Base-by-base conservation (phyloP, 2,888 invertebrate species). In the Latrodectus hesperus region DNA sequence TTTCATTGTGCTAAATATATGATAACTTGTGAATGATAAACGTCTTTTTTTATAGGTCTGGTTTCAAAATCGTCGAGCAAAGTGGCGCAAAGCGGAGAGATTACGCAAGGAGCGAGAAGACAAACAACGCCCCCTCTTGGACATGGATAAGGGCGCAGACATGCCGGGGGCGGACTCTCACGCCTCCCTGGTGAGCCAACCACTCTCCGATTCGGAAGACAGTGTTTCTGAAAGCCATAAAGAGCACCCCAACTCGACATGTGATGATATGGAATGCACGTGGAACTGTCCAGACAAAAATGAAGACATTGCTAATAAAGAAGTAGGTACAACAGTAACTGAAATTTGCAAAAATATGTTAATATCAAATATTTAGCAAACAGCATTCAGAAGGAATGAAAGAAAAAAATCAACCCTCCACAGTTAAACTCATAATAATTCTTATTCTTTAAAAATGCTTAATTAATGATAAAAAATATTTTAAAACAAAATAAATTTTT, bases 31-130 rank as follows among this genome's bases (percentile, higher is more conserved):
- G 17, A 64, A 16, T n/a, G 26, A 49, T 10, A 9, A 53, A 55
- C 9, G 10, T 22, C 4, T 60, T 55, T 12, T 49, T 60, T 49
- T 16, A 0, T 92, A 97, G 97, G 97, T 97, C 55, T 97, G 97
- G 97, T 97, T 97, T 92, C 97, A 97, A 94, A 97, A 97, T 92
- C 94, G 97, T 68, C 94, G 97, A 88, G 97, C 97, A 65, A 97
- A 97, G 93, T 97, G 97, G 97, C 94, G 97, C 88, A 97, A 97
- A 93, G 97, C 96, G 72, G 97, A 97, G 92, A 94, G 97, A 64
- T 94, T 97, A 92, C 97, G 97, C 93, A 93, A 96, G 89, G 97
- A 97, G 91, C 96, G 91, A 11, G 91, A 91, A 26, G 72, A 87
- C 53, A 77, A 83, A 22, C 60, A 68, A 9, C 77, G 74, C 12